Evolutionary conservation across 2,888 invertebrate species (phyloP), one percentile per base, ranked within the genome.

Genomic region (Ornithoptera priamus): DNA sequence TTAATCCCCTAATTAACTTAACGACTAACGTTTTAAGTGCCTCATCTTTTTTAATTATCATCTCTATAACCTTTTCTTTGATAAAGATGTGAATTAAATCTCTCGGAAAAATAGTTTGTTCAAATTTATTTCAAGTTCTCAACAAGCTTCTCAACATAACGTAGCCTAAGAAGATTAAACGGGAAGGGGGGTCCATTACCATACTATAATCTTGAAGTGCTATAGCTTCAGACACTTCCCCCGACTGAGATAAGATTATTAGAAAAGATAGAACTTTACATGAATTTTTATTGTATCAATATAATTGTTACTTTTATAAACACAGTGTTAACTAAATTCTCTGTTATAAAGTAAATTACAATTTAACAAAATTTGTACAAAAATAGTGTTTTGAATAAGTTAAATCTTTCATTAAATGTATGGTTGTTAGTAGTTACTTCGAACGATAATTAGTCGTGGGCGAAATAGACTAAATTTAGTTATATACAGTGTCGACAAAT

Each of bases 101-200:
- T 53, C 30, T 4, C 30, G 30, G 30, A 30, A 30, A 30, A 30
- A 30, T 30, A 30, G 5, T 30, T 30, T 5, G 30, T 30, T 30
- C 30, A 30, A 30, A 30, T 30, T 30, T 30, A 30, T 30, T 30
- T 30, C 30, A 5, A 30, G 30, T 30, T 53, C 18, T 53, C 53
- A 6, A n/a, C 4, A n/a, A 15, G n/a, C 12, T 18, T 18, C 18
- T 53, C 5, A 53, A 53, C 53, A n/a, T 53, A 53, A 53, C 18
- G n/a, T 53, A 53, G n/a, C n/a, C n/a, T 53, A 39, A 24, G 65
- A 39, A 57, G 39, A 15, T 65, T 65, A 65, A 58, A 22, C 20
- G 65, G 24, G 18, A 65, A 42, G 20, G 20, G 39, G 15, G 39
- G 58, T 65, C 30, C 58, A 58, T 65, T 65, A 65, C 15, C 58